phyloP scores from a whole-genome alignment of 2,113 vertebrate genomes.

The Equus quagga region DNA sequence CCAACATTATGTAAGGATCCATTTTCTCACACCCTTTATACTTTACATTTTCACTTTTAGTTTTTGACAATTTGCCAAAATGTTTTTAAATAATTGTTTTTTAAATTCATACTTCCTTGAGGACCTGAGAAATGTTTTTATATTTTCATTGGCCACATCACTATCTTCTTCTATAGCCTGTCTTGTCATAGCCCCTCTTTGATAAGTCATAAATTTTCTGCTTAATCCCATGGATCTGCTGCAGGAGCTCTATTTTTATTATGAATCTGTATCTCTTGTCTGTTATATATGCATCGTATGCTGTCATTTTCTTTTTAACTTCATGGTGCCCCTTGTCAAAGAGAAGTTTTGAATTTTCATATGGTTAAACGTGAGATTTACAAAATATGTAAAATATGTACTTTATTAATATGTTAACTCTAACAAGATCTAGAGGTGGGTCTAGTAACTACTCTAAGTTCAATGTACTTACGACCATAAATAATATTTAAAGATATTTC shows the following conservation, averaged over 20 bases:
- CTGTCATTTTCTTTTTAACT: not conserved
- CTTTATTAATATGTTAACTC: not conserved
- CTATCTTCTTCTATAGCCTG: not conserved
- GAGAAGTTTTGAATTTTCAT: not conserved
- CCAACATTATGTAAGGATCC: not conserved
- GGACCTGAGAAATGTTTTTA: not conserved
- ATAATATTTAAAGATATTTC: not conserved
- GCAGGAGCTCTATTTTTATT: not conserved
- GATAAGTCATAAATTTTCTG: not conserved
- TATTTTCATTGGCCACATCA: not conserved
- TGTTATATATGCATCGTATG: not conserved
- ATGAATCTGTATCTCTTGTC: not conserved
- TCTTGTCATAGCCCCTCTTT: not conserved
- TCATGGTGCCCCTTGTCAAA: not conserved
- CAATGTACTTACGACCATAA: not conserved
- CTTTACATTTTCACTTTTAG: not conserved
- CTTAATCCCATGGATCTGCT: not conserved
- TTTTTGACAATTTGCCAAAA: slow-evolving; percentile 20
- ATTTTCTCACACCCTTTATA: not conserved
- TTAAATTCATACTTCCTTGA: not conserved
- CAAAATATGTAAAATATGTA: slow-evolving; percentile 11
- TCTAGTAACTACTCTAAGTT: slow-evolving; percentile 3
- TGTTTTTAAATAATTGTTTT: not conserved
- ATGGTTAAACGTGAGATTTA: slow-evolving; percentile 44
- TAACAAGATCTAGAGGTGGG: not conserved